phyloP scores from a whole-genome alignment of 2,113 vertebrate genomes.

The Cichladusa arquata region DNA sequence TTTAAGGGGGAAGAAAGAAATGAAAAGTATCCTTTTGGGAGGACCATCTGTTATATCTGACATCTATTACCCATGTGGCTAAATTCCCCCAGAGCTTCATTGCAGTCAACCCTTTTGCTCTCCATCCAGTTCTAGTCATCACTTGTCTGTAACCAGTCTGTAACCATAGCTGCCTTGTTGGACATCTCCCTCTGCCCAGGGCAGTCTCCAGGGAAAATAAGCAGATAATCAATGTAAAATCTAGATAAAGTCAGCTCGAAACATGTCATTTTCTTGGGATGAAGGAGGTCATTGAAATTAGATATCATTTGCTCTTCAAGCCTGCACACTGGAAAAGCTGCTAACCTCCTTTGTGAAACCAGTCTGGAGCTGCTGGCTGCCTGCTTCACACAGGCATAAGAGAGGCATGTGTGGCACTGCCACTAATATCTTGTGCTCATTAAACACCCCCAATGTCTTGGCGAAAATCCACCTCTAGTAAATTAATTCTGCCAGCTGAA shows the following conservation, averaged over 20 bases:
- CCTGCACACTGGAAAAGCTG: neutral
- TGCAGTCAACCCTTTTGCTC: neutral
- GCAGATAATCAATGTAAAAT: neutral
- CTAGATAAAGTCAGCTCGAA: neutral
- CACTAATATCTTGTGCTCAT: neutral
- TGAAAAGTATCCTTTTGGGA: neutral
- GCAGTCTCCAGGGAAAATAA: neutral
- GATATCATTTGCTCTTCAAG: neutral
- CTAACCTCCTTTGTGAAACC: neutral
- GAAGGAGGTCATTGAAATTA: neutral
- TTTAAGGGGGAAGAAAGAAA: neutral
- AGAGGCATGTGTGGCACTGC: neutral
- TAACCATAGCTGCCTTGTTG: neutral
- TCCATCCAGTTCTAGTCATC: neutral
- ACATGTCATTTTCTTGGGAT: neutral
- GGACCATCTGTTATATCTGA: neutral
- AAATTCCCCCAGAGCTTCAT: neutral
- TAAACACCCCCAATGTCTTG: constrained; percentile 33
- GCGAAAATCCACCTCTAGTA: constrained; percentile 16
- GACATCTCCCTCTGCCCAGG: neutral
- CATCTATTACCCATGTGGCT: neutral
- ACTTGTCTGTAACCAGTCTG: neutral
- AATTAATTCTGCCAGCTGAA: constrained; percentile 29
- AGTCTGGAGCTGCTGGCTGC: constrained; percentile 1
- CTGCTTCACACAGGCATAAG: neutral